Conservation (phyloP, 2,113 vertebrate species). For the Okapia johnstoni region DNA sequence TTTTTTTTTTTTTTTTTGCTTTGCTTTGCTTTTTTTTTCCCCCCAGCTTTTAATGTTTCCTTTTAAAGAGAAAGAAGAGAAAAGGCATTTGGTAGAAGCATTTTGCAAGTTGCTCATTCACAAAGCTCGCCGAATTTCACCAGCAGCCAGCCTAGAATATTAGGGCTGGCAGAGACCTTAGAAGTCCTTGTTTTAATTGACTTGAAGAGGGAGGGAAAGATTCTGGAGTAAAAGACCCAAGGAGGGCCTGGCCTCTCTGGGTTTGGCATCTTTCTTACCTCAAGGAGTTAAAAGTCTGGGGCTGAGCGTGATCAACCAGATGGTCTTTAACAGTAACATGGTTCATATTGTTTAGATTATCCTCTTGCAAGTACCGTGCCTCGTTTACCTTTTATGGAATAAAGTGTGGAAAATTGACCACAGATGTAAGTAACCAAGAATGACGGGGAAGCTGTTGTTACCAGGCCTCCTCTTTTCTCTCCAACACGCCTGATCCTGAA, state of each 20-base stretch:
- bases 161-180: background rate
- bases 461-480: slow-evolving; percentile 77
- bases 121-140: background rate
- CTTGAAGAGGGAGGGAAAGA: background rate
- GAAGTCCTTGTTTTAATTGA: background rate
- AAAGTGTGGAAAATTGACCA: slow-evolving; percentile 88
- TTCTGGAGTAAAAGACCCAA: background rate
- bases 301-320: slow-evolving; percentile 82
- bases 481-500: slow-evolving; percentile 79
- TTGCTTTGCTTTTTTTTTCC: background rate
- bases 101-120: slow-evolving; percentile 56
- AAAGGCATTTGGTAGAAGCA: slow-evolving; percentile 40
- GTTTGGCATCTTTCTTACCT: slow-evolving; percentile 70
- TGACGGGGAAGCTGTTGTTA: slow-evolving; percentile 82
- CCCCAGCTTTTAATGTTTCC: slow-evolving; percentile 48
- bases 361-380: slow-evolving; percentile 84
- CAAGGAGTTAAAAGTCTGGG: slow-evolving; percentile 86
- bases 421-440: slow-evolving; percentile 87
- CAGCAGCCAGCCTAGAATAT: background rate
- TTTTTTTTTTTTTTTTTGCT: background rate
- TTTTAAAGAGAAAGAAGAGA: slow-evolving; percentile 64
- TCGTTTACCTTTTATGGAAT: slow-evolving; percentile 91
- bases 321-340: slow-evolving; percentile 86
- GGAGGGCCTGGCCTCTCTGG: background rate
- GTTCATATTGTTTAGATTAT: slow-evolving; percentile 90